Conservation (phyloP, 2,113 vertebrate species). For the Athene noctua region DNA sequence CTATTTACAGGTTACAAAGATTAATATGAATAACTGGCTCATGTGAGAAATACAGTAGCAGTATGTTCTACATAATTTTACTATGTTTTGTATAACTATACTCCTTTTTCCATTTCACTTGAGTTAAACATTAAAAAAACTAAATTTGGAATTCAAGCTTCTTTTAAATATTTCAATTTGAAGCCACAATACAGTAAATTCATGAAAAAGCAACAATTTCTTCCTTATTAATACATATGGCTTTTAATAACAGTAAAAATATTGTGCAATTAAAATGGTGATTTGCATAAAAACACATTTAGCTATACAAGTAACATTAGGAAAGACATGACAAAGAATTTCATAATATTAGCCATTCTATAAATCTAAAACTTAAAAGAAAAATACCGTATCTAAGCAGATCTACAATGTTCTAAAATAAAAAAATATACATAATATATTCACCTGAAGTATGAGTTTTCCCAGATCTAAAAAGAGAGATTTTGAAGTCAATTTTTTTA, state of each 20-base stretch:
- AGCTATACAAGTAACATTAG: not conserved
- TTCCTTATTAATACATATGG: accelerated
- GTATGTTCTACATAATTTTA: not conserved
- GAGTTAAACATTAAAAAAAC: not conserved
- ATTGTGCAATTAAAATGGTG: not conserved
- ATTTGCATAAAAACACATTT: not conserved
- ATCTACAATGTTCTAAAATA: not conserved
- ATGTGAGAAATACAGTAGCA: not conserved
- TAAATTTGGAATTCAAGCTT: not conserved
- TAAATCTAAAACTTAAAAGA: not conserved
- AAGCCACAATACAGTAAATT: not conserved
- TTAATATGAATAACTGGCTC: not conserved
- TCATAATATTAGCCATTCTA: not conserved
- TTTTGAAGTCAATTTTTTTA: not conserved
- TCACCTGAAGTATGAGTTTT: not conserved
- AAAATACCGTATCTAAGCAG: not conserved
- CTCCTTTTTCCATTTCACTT: not conserved
- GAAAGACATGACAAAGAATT: not conserved
- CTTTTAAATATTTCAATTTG: not conserved
- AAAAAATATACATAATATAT: not conserved
- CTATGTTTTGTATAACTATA: not conserved
- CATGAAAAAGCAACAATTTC: not conserved
- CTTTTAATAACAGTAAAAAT: not conserved
- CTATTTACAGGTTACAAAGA: not conserved
- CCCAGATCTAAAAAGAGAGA: not conserved